Percentiles rank a stretch among this genome's conserved stretches.
Conservation (phyloP, 2,888 invertebrate genomes). For the Aporophyla lueneburgensis region DNA sequence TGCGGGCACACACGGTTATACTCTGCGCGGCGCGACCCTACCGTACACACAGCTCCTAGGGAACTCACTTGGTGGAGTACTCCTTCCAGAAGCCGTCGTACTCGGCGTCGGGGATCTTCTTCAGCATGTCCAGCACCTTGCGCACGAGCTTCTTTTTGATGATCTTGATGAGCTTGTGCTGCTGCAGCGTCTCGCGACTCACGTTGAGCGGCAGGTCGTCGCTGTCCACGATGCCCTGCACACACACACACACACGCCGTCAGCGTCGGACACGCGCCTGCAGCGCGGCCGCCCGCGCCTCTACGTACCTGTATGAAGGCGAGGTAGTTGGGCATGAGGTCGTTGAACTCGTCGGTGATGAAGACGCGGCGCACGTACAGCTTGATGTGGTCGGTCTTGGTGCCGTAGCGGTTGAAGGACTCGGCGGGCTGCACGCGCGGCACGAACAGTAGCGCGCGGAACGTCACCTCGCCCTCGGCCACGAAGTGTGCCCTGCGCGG, state of each 20-base stretch:
- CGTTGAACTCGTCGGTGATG: conserved; percentile 99
- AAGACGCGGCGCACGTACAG: conserved; percentile 99
- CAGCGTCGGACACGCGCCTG: not conserved
- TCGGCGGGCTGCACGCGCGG: conserved; percentile 97
- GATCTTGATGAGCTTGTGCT: conserved; percentile 99
- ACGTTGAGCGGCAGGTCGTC: conserved; percentile 99
- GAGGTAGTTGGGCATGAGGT: conserved; percentile 99
- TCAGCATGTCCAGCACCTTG: conserved; percentile 99
- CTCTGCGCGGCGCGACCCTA: not conserved
- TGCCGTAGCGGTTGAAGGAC: conserved; percentile 98
- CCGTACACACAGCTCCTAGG: not conserved
- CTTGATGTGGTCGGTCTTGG: conserved; percentile 98
- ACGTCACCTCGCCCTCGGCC: conserved; percentile 99
- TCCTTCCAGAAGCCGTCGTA: conserved; percentile 99
- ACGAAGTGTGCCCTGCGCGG: conserved; percentile 95
- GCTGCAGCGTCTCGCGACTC: conserved; percentile 99
- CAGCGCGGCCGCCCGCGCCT: conserved; percentile 90
- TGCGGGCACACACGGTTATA: conserved; percentile 70
- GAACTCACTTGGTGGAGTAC: conserved; percentile 97
- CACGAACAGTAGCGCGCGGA: conserved; percentile 98
- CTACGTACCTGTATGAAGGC: conserved; percentile 94
- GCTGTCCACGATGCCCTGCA: conserved; percentile 98
- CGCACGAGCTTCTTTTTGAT: conserved; percentile 99
- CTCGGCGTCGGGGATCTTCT: conserved; percentile 97
- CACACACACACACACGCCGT: not conserved